Base-by-base conservation (phyloP, 92 coral and sea anemone genomes). In the Actinernus sp. region DNA sequence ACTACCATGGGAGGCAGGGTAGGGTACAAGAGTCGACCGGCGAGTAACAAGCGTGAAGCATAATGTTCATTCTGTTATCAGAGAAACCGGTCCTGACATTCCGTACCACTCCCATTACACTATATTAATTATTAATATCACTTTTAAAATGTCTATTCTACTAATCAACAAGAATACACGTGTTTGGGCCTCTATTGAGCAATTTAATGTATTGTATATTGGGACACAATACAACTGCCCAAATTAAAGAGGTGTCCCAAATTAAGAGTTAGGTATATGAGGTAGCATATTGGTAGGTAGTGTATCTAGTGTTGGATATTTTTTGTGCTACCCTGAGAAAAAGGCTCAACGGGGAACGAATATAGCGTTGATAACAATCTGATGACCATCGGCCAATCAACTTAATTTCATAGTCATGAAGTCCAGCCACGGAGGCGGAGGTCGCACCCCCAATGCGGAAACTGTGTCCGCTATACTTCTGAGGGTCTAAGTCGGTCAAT, bases 341-440 rank as follows among this genome's bases (percentile, higher is more conserved):
- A 1, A 61, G 44, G 45, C 81, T 73, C 9, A 73, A 4, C 20
- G 72, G 81, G 0, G 63, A 73, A 7, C 80, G 60, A 24, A 61
- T 73, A 25, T 61, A 73, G 30, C 71, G 53, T 61, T 49, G 48
- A 33, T 73, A 73, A 29, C 80, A 73, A 50, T 60, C 80, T 0
- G 70, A 73, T n/a, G 70, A 12, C 70, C 70, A 73, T 24, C 72
- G 47, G 1, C 63, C 81, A 3, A 49, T 28, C 27, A 73, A 52
- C 16, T 73, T 60, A 17, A 73, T 73, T 33, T 61, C 71, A n/a
- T 49, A 73, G 28, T 61, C 62, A 1, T 73, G 46, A 1, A 73
- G 62, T 29, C 80, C 80, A 0, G 62, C 80, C 13, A 39, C 34
- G 17, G 80, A 12, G 18, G 70, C 61, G 6, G 79, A 72, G 11